A percentile compares a stretch with the other conserved stretches of the same genome.
Evolutionary conservation across 23 tunicate genomes (phyloP).

Genomic region (Trididemnum nubilum): DNA sequence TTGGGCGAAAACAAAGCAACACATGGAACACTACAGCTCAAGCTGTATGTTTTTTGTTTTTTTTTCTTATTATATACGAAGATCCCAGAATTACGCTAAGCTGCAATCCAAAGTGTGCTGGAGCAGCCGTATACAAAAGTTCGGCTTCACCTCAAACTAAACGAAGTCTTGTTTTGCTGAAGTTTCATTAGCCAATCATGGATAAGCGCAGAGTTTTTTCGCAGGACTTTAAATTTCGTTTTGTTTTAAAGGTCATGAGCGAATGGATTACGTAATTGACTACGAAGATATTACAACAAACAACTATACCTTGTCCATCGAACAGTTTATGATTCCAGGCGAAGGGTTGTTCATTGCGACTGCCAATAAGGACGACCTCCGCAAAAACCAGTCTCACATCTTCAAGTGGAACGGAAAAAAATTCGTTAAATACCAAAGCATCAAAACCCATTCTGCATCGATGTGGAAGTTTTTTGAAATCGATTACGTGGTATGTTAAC

Average conservation of each 20-base stretch:
- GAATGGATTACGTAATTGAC: conserved; percentile 91
- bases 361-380: conserved; percentile 43
- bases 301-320: conserved; percentile 63
- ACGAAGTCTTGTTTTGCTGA: no score
- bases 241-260: conserved; percentile 48
- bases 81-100: no score
- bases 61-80: no score
- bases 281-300: conserved; percentile 65
- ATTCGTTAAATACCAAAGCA: conserved; percentile 38
- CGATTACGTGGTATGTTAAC: conserved; percentile 46
- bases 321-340: conserved; percentile 58
- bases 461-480: conserved; percentile 82
- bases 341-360: conserved; percentile 80
- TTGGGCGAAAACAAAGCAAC: no score
- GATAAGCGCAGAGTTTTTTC: no score
- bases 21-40: no score
- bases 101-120: no score
- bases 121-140: no score
- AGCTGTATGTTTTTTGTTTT: no score
- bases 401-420: conserved; percentile 46
- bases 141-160: no score
- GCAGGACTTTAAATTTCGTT: neutral
- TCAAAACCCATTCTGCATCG: conserved; percentile 46
- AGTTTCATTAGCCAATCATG: no score
- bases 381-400: conserved; percentile 25